Conservation (phyloP, 2,113 vertebrate species). For the Mesembrinibis cayennensis region DNA sequence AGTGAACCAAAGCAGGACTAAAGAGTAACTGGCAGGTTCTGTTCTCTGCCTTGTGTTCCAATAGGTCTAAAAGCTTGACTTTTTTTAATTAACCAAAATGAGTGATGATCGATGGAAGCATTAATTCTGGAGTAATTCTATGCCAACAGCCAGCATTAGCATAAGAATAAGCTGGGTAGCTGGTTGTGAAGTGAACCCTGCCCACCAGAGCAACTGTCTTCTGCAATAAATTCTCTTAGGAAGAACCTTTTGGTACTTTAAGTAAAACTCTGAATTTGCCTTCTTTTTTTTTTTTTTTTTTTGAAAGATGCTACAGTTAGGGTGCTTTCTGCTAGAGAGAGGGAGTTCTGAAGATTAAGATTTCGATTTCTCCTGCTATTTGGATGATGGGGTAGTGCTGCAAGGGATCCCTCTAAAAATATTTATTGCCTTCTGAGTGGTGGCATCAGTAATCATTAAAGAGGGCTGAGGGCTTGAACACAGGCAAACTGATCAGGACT, state of each 20-base stretch:
- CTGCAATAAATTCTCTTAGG: neutral
- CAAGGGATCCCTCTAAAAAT: neutral
- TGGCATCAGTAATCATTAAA: neutral
- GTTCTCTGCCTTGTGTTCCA: neutral
- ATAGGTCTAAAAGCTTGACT: neutral
- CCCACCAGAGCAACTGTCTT: neutral
- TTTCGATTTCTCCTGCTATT: neutral
- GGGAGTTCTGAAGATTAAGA: neutral
- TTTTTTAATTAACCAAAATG: neutral
- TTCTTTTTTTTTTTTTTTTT: neutral
- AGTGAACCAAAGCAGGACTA: neutral
- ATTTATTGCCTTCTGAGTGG: neutral
- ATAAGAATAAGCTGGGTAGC: neutral
- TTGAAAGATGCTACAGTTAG: neutral
- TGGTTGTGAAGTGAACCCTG: neutral
- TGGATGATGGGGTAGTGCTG: neutral
- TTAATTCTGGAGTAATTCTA: neutral
- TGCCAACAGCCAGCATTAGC: neutral
- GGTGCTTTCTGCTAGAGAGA: neutral
- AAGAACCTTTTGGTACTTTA: neutral
- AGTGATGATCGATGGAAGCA: fast-evolving
- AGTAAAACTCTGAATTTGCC: neutral
- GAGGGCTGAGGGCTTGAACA: neutral
- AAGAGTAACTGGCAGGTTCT: neutral
- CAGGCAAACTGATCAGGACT: neutral